Base-by-base conservation (phyloP, 2,888 invertebrate species). In the Tipula vernalis region DNA sequence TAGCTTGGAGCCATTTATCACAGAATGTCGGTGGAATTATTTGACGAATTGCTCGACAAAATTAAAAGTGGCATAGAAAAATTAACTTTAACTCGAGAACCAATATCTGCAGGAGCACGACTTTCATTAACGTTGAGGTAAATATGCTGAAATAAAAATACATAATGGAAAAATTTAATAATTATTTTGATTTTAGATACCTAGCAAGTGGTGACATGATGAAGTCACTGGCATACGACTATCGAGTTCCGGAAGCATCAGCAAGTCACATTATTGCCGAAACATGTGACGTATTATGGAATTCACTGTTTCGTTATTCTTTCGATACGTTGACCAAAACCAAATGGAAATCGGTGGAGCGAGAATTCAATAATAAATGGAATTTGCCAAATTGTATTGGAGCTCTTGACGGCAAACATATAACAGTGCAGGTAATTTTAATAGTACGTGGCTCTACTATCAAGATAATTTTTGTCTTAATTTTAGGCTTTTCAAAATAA, bases 401-500 rank as follows among this genome's bases (percentile, higher is more conserved):
- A n/a, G n/a, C n/a, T n/a, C n/a, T n/a, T n/a, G n/a, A n/a, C n/a
- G n/a, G n/a, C n/a, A n/a, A n/a, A n/a, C n/a, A n/a, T n/a, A n/a
- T n/a, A n/a, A n/a, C n/a, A n/a, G n/a, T n/a, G n/a, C n/a, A n/a
- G n/a, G n/a, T n/a, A n/a, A n/a, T n/a, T n/a, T n/a, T 83, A 28
- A 28, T 18, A 28, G 6, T 2, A 83, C 12, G 28, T 83, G 10
- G 18, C 28, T 83, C 28, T 5, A 28, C 12, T 18, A 18, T n/a
- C 28, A 83, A 28, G 28, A 83, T 28, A 18, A 15, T 28, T 84
- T 36, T 84, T 36, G 44, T 36, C 10, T 36, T 84, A 36, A 36
- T 36, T 84, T 36, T 84, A 84, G 84, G 84, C 84, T 5, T 84
- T 36, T 84, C 84, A 28, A 28, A 47, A 86, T 86, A 87, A 83